These are phyloP conservation scores for Ypsolopha sequella DNA, from an alignment of 2,888 invertebrate genomes.

Conservation along the genomic window DNA sequence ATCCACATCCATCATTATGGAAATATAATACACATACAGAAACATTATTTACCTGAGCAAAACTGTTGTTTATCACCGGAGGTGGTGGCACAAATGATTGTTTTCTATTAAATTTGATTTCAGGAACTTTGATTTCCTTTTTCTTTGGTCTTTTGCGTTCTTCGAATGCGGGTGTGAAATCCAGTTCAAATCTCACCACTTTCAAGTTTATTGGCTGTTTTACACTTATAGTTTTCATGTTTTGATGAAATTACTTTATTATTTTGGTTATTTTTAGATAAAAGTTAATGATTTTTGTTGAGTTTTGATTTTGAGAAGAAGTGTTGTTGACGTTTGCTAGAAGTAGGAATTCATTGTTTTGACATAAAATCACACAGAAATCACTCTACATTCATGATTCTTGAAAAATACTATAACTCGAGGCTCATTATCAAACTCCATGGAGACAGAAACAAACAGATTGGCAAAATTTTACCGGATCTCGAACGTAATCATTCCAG, in stretches of 20 bases:
- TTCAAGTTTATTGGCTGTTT: conserved; percentile 53
- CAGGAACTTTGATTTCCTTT: conserved; percentile 40
- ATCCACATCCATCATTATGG: no score
- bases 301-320: neutral
- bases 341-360: neutral
- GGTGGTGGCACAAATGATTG: conserved; percentile 36
- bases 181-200: conserved; percentile 53
- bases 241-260: neutral
- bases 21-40: neutral
- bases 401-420: no score
- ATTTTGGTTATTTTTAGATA: neutral
- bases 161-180: conserved; percentile 30
- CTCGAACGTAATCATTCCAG: neutral
- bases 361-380: neutral
- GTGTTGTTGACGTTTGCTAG: neutral
- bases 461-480: neutral
- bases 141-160: conserved; percentile 26
- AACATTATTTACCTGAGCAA: conserved; percentile 31
- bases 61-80: conserved; percentile 22
- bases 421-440: neutral
- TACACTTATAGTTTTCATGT: conserved; percentile 51
- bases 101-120: conserved; percentile 24
- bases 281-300: no score
- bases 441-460: neutral
- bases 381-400: neutral